Evolutionary conservation across 23 tunicate species (phyloP), one percentile per base, ranked within the genome.

Genomic region (Halocynthia aurantium): DNA sequence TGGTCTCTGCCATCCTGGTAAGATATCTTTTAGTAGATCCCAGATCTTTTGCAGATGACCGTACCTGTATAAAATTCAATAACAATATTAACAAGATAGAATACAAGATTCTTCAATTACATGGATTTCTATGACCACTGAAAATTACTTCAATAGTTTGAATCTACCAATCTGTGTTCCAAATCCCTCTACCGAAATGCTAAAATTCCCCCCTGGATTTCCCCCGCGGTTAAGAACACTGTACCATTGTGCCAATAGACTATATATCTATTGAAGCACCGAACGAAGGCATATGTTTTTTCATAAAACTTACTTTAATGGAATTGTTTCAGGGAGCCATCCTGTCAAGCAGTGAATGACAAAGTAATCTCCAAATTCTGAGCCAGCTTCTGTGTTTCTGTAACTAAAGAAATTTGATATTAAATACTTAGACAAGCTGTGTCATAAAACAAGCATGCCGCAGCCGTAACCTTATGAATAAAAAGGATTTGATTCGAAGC

Each of bases 1-100:
- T n/a, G 97, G 91, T 21, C 81, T 53, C 22, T 70, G 89, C 97
- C 97, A 91, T 62, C 85, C 86, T 22, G 97, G 97, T 85, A 91
- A 70, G 8, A 85, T 72, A 0, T 81, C 68, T 62, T 85, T 81
- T 64, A 91, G 61, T 11, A 85, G 54, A 19, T 85, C 76, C 97
- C 97, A 91, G 10, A 83, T 55, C 13, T 82, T 80, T 40, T 81
- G 67, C 11, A 83, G 57, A 52, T 63, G 87, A 51, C 81, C 69
- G 52, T 64, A 51, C 66, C 88, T 74, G 7, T 18, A 84, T 13
- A 76, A 13, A 20, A 20, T 52, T 31, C 44, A 31, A 31, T 31
- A 31, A 31, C 44, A 31, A 0, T 31, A 31, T 4, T 31, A 31
- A 31, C 44, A n/a, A 31, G 44, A 31, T 31, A 31, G 44, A 31